phyloP scores from a whole-genome alignment of 2,113 vertebrate species.

The Otocyon megalotis region DNA sequence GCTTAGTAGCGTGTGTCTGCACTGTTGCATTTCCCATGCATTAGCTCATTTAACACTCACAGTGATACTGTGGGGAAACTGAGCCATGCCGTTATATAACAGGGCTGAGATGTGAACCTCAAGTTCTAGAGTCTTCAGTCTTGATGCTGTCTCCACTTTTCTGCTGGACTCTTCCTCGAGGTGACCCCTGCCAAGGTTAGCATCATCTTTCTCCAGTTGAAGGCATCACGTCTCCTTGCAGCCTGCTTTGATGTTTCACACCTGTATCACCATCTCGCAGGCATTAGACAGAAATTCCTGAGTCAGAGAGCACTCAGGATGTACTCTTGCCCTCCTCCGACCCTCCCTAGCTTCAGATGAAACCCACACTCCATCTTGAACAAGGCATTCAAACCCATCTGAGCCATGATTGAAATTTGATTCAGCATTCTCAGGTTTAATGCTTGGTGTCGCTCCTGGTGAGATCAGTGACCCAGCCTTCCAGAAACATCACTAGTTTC shows the following conservation, averaged over 20 bases:
- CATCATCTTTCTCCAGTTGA: not conserved
- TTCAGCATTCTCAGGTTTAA: no score
- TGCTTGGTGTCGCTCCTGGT: fast-evolving
- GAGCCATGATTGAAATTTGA: fast-evolving
- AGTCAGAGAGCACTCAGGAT: not conserved
- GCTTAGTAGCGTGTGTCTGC: not conserved
- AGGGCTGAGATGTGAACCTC: not conserved
- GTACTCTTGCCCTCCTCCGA: no score
- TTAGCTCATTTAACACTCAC: no score
- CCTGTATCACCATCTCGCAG: not conserved
- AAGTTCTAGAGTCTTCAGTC: not conserved
- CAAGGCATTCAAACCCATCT: not conserved
- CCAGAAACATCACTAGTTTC: not conserved
- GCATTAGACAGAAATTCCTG: fast-evolving
- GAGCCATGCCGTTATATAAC: fast-evolving
- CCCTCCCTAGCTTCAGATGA: not conserved
- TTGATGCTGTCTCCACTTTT: no score
- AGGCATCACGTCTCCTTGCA: fast-evolving
- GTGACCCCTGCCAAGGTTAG: fast-evolving
- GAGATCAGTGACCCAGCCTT: not conserved
- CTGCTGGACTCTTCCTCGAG: fast-evolving
- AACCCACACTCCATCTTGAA: not conserved
- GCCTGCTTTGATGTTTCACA: not conserved
- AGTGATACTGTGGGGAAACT: not conserved
- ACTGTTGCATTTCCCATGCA: fast-evolving